phyloP scores from a whole-genome alignment of 2,888 invertebrate species.

The Microctonus aethiopoides region DNA sequence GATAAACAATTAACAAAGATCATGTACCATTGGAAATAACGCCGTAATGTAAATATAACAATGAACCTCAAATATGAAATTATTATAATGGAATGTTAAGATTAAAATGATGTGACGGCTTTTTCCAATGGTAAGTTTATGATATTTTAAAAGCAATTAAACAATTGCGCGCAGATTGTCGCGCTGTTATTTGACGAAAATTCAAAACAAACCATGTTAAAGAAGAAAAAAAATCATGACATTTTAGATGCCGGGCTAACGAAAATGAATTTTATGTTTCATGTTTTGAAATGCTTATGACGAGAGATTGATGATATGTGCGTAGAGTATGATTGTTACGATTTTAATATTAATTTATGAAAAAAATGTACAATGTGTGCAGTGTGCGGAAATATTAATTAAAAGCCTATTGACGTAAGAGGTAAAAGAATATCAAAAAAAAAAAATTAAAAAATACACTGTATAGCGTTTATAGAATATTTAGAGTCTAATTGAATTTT shows the following conservation, averaged over 20 bases:
- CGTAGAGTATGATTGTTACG: constrained; percentile 22
- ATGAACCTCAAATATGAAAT: constrained; percentile 26
- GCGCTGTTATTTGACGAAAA: neutral
- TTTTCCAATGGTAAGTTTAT: constrained; percentile 34
- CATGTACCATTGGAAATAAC: constrained; percentile 36
- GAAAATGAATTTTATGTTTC: constrained; percentile 22
- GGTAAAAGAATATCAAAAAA: constrained; percentile 18
- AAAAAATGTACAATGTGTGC: constrained; percentile 40
- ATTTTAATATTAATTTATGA: constrained; percentile 10
- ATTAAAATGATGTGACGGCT: constrained; percentile 31
- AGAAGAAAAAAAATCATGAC: constrained; percentile 36
- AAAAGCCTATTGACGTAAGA: constrained; percentile 40
- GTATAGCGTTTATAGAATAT: constrained; percentile 43
- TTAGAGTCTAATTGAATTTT: constrained; percentile 36
- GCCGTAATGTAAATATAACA: constrained; percentile 45
- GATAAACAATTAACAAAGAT: constrained; percentile 8
- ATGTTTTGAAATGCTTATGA: constrained; percentile 14
- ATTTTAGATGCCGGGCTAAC: constrained; percentile 29
- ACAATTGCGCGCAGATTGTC: neutral
- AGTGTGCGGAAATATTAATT: constrained; percentile 35
- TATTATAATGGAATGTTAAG: constrained; percentile 34
- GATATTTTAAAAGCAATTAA: constrained; percentile 32
- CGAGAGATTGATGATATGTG: neutral
- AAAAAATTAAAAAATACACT: constrained; percentile 31
- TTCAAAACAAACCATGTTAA: neutral